phyloP scores from a whole-genome alignment of 2,113 vertebrate species.

The Gila orcuttii region DNA sequence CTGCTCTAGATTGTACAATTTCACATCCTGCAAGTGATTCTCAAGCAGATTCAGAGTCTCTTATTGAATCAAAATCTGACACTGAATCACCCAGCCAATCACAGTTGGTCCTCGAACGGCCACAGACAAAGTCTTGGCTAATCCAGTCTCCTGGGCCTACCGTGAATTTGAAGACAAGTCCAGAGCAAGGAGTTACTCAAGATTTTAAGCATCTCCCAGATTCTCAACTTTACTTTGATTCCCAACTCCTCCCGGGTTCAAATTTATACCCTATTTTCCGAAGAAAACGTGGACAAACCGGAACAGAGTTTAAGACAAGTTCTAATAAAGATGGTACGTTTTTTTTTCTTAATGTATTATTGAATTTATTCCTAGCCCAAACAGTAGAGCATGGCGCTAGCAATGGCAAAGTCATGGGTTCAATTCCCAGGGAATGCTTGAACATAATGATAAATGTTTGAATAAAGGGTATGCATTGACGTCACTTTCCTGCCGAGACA shows the following conservation, averaged over 20 bases:
- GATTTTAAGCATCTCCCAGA: constrained; percentile 45
- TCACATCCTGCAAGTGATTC: neutral
- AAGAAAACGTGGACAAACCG: constrained; percentile 10
- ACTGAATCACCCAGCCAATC: neutral
- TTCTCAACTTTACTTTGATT: constrained; percentile 45
- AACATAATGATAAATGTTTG: neutral
- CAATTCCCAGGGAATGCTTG: neutral
- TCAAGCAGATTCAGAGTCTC: neutral
- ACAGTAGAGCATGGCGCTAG: no score
- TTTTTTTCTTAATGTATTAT: neutral
- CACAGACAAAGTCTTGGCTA: neutral
- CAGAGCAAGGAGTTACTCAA: neutral
- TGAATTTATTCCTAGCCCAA: no score
- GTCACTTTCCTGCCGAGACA: no score
- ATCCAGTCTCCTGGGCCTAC: neutral
- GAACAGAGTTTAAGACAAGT: neutral
- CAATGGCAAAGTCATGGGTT: neutral
- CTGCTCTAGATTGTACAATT: neutral
- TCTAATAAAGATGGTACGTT: constrained; percentile 27
- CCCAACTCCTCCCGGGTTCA: neutral
- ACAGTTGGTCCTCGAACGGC: neutral
- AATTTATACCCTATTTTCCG: constrained; percentile 57
- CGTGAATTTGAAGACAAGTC: neutral
- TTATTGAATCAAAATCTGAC: neutral
- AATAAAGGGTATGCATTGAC: no score